Evolutionary conservation across 2,888 invertebrate genomes (phyloP).

Genomic region (Schrankia costaestrigalis): DNA sequence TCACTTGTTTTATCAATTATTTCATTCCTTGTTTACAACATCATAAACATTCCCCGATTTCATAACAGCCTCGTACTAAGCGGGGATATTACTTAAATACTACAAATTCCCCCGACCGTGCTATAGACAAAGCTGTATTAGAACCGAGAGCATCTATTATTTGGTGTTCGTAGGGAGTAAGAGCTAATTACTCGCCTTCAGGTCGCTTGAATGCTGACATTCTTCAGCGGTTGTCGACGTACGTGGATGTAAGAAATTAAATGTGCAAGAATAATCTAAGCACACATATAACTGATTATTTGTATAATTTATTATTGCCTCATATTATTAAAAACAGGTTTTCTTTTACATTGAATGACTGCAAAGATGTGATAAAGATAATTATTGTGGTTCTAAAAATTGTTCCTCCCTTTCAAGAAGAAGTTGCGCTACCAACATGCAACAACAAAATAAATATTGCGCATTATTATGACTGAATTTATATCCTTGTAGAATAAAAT

Average conservation of each 20-base stretch:
- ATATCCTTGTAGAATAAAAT: too few relatives aligned
- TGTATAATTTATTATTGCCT: too few relatives aligned
- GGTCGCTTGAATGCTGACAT: slow-evolving; percentile 68
- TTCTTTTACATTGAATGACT: too few relatives aligned
- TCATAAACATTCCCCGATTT: slow-evolving; percentile 7
- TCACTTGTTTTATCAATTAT: too few relatives aligned
- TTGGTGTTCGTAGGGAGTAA: slow-evolving; percentile 53
- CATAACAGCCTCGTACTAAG: slow-evolving; percentile 15
- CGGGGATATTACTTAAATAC: slow-evolving; percentile 10
- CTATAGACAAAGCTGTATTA: slow-evolving; percentile 21
- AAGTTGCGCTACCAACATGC: too few relatives aligned
- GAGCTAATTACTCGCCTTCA: slow-evolving; percentile 75
- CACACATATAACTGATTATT: too few relatives aligned
- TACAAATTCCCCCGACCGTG: slow-evolving; percentile 17
- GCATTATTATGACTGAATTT: too few relatives aligned
- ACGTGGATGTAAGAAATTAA: slow-evolving; percentile 33
- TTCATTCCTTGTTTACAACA: background rate
- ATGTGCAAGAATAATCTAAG: background rate
- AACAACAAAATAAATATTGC: too few relatives aligned
- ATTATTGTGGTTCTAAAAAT: too few relatives aligned
- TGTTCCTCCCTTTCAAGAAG: too few relatives aligned
- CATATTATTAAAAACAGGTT: too few relatives aligned
- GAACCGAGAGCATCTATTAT: slow-evolving; percentile 52
- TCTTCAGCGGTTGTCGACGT: slow-evolving; percentile 55
- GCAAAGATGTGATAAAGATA: too few relatives aligned